Base-by-base conservation (phyloP, 2,888 invertebrate species). In the Cephonodes hylas region DNA sequence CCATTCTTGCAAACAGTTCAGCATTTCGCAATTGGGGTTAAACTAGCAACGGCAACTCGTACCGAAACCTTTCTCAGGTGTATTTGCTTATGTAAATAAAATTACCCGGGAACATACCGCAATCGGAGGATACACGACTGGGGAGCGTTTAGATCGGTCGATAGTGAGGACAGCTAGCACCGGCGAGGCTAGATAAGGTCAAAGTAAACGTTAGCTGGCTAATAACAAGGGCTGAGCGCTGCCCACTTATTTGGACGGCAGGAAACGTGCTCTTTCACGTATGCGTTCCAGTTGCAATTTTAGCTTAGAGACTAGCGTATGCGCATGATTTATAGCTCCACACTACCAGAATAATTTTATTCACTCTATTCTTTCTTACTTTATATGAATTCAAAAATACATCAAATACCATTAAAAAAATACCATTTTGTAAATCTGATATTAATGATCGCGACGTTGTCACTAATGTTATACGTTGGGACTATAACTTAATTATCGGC, bases 131-230 rank as follows among this genome's bases (percentile, higher is more conserved):
- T 31, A 31, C 53, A 31, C 53, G 48, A 27, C 27, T 27, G 3
- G 6, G 10, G 27, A 53, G 31, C 53, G 18, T 53, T 53, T 53
- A 53, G 31, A 53, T 53, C 53, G 31, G 10, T 53, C 53, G 53
- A 53, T 53, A 53, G 23, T 23, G 46, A 3, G 46, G 53, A 31
- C 53, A 31, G 18, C 7, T 53, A 7, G 31, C 10, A 53, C 10
- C 46, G 18, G 42, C 22, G 8, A 8, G 53, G 53, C 27, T 18
- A 10, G 53, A 53, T 31, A 31, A 7, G 53, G 53, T 18, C 27
- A 53, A 27, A 18, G 53, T 53, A 53, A 53, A 27, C 53, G 53
- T 53, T 53, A 18, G 31, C 53, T 53, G 27, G 27, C 10, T 53
- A 53, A 53, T 53, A 18, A 53, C 53, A 20, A 13, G 15, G 53